Conservation (phyloP, 2,113 vertebrate species). For the Leptosomus discolor region DNA sequence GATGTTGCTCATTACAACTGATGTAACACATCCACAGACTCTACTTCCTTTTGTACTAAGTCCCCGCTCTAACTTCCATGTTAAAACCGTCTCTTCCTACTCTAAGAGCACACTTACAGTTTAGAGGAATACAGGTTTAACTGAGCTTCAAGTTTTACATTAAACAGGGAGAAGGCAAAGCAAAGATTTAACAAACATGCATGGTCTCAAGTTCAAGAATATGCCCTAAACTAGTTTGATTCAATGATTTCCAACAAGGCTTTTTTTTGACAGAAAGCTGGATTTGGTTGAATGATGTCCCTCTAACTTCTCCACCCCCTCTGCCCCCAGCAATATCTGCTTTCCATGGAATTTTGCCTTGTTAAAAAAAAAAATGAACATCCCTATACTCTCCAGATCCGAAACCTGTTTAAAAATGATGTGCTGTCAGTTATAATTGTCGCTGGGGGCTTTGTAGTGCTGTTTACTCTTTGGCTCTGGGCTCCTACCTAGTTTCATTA, state of each 20-base stretch:
- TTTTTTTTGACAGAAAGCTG: conserved; percentile 4
- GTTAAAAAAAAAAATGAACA: background rate
- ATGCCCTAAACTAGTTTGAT: background rate
- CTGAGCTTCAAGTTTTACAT: background rate
- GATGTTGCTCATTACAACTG: background rate
- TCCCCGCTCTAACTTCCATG: background rate
- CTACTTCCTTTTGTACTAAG: background rate
- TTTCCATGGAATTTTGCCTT: conserved; percentile 2
- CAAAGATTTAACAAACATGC: background rate
- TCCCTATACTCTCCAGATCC: background rate
- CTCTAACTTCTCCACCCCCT: background rate
- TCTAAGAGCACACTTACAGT: background rate
- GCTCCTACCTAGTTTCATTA: background rate
- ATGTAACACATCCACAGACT: background rate
- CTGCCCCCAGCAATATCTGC: background rate
- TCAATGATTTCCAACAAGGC: background rate
- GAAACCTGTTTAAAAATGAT: background rate
- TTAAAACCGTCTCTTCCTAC: background rate
- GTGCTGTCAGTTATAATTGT: background rate
- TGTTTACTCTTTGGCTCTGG: background rate
- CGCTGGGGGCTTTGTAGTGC: background rate
- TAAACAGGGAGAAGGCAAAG: background rate
- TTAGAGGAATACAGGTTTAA: background rate
- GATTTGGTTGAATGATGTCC: background rate
- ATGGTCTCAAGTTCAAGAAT: background rate